Evolutionary conservation across 2,797 vertebrate genomes (phyloP).

Genomic region (Lepus oiostolus): DNA sequence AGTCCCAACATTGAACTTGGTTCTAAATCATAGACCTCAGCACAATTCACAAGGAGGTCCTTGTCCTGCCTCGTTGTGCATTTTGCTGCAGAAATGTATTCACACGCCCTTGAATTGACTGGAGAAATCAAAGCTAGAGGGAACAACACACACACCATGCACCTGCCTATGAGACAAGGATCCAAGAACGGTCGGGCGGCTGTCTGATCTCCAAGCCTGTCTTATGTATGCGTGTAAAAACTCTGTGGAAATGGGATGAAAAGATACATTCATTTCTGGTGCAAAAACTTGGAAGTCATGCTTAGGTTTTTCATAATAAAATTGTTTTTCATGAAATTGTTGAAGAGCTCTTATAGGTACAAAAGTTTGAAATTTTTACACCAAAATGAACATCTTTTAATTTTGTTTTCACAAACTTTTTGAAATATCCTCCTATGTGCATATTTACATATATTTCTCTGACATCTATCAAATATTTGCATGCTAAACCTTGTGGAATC

Average conservation of each 20-base stretch:
- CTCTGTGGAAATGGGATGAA: too few species aligned
- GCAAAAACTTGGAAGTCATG: too few species aligned
- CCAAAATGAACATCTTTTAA: too few species aligned
- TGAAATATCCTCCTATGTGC: too few species aligned
- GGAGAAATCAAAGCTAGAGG: slow-evolving; percentile 9
- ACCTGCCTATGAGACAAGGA: neutral
- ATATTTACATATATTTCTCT: neutral
- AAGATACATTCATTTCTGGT: too few species aligned
- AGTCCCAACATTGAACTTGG: neutral
- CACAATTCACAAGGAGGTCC: slow-evolving; percentile 6
- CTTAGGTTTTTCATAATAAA: too few species aligned
- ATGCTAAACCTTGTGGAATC: neutral
- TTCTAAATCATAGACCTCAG: neutral
- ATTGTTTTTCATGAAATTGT: too few species aligned
- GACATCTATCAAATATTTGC: neutral
- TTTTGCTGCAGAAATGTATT: slow-evolving; percentile 47
- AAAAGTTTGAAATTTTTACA: too few species aligned
- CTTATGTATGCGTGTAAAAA: neutral
- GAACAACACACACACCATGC: neutral
- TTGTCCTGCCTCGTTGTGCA: neutral
- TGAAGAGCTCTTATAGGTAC: too few species aligned
- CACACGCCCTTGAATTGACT: neutral
- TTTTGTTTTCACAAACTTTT: too few species aligned
- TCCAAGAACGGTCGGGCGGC: too few species aligned
- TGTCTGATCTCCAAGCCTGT: neutral